Evolutionary conservation across 2,797 vertebrate genomes (phyloP).

Genomic region (Aselliscus stoliczkanus): DNA sequence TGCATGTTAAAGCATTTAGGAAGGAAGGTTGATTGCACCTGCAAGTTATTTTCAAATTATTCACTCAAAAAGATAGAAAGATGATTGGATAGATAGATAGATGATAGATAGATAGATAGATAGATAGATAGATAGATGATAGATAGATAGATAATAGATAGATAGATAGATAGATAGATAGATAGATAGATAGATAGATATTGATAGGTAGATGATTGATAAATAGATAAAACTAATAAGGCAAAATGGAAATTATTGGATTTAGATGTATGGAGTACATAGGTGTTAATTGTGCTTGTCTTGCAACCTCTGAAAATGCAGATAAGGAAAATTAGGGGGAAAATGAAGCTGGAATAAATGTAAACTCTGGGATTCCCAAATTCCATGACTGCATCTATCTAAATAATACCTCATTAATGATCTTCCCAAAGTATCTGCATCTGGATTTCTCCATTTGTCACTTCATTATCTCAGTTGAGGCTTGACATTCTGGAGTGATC

Average conservation of each 20-base stretch:
- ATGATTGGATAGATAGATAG: background rate
- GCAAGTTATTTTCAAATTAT: background rate
- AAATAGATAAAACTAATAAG: background rate
- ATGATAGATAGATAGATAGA: background rate
- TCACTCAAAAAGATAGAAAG: background rate
- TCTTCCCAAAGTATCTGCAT: background rate
- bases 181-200: background rate
- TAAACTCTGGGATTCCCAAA: background rate
- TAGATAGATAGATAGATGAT: background rate
- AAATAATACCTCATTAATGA: background rate
- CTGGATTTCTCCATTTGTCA: background rate
- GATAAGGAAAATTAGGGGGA: background rate
- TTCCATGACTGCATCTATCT: background rate
- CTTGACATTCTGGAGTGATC: background rate
- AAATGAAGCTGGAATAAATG: background rate
- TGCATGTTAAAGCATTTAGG: background rate
- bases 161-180: background rate
- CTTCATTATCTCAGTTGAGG: background rate
- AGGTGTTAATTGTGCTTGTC: background rate
- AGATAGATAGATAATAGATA: background rate
- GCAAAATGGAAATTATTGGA: background rate
- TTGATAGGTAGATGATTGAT: background rate
- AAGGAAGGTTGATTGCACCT: background rate
- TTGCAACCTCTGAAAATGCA: slow-evolving; percentile 4
- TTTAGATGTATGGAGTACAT: background rate